These are phyloP conservation scores for Hippocampus abdominalis DNA, from an alignment of 2,113 vertebrate genomes.

Conservation along the genomic window DNA sequence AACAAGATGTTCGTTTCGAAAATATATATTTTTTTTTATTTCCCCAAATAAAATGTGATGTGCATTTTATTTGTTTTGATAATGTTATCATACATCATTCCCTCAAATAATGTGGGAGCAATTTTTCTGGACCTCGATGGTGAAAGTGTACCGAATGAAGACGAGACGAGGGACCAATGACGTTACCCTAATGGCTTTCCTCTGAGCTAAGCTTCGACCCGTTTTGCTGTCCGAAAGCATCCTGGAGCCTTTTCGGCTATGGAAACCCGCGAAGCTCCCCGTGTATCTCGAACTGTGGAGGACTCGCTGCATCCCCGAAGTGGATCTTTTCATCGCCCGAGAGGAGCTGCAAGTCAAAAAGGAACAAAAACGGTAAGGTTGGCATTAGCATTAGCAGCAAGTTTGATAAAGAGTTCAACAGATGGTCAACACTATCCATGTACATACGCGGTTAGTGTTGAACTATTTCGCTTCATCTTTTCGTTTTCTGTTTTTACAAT, in stretches of 20 bases:
- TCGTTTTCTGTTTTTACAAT: no score
- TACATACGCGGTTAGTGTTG: background rate
- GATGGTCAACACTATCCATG: background rate
- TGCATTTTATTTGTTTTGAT: no score
- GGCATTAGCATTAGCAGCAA: background rate
- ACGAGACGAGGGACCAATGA: background rate
- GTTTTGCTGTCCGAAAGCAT: background rate
- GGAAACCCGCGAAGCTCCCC: background rate
- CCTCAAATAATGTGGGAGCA: background rate
- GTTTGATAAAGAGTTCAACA: background rate
- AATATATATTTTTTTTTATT: no score
- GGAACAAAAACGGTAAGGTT: background rate
- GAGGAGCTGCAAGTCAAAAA: background rate
- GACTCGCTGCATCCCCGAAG: background rate
- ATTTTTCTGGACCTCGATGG: no score
- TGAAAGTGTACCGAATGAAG: background rate
- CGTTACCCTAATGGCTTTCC: constrained; percentile 1
- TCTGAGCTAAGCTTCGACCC: background rate
- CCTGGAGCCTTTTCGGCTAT: background rate
- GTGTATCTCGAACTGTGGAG: background rate
- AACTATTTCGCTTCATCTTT: constrained; percentile 1
- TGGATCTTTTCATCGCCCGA: background rate
- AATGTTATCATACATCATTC: background rate
- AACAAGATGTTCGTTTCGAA: no score
- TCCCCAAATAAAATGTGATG: no score